Conservation (phyloP, 2,113 vertebrate species). For the Penelope pileata region DNA sequence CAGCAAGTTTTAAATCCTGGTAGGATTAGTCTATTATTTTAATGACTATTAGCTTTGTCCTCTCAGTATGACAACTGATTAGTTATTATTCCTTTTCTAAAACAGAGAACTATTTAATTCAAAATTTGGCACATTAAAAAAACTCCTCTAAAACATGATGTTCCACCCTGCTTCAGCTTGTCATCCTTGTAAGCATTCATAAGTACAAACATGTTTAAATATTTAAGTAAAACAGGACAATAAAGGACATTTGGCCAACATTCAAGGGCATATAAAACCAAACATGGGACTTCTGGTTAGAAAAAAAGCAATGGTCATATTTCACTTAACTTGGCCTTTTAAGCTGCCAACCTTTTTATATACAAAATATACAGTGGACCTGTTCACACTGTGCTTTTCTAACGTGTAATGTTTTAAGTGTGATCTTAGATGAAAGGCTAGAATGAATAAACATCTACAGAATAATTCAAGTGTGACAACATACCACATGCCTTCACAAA, state of each 20-base stretch:
- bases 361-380: background rate
- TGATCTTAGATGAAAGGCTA: background rate
- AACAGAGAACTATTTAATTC: background rate
- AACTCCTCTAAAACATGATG: background rate
- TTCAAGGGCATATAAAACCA: background rate
- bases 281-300: background rate
- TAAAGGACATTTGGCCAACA: background rate
- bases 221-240: conserved; percentile 10
- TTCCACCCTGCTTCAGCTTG: background rate
- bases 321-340: conserved; percentile 28
- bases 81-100: background rate
- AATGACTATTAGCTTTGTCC: background rate
- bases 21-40: background rate
- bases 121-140: background rate
- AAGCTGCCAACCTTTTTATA: conserved; percentile 15
- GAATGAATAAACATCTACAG: background rate
- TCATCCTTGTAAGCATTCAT: background rate
- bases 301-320: background rate
- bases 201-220: background rate
- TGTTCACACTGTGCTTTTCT: background rate
- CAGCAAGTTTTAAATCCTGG: background rate
- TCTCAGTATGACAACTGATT: background rate
- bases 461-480: background rate
- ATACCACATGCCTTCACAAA: background rate
- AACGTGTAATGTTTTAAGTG: background rate